Percentiles rank a stretch among this genome's conserved stretches.
Evolutionary conservation across 2,797 vertebrate species (phyloP).

Genomic region (Paramormyrops hopkinsi): DNA sequence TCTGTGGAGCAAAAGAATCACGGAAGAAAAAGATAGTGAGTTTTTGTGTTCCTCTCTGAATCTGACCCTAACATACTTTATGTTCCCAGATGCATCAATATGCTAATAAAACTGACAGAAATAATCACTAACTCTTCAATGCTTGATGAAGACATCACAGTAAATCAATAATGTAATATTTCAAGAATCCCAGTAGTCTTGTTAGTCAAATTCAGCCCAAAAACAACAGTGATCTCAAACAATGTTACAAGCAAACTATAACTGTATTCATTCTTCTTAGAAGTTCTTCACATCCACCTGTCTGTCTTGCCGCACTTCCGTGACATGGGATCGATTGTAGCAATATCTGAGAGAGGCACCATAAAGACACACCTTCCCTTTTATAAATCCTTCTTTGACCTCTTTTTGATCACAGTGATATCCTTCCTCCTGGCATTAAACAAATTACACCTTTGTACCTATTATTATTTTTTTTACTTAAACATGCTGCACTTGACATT

Average conservation of each 20-base stretch:
- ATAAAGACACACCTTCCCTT: slow-evolving; percentile 25
- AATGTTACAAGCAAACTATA: background rate
- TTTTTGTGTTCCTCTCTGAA: background rate
- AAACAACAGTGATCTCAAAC: background rate
- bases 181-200: background rate
- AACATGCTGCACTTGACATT: background rate
- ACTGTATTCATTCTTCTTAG: background rate
- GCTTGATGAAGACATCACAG: background rate
- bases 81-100: background rate
- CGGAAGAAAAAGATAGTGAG: background rate
- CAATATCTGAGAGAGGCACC: slow-evolving; percentile 29
- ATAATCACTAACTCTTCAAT: background rate
- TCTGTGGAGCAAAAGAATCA: slow-evolving; percentile 26
- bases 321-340: background rate
- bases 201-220: background rate
- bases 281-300: background rate
- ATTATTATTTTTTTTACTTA: background rate
- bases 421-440: slow-evolving; percentile 37
- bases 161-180: background rate
- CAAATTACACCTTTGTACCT: background rate
- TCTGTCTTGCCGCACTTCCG: background rate
- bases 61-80: background rate
- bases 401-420: background rate
- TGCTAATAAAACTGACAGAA: background rate
- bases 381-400: slow-evolving; percentile 39